These are phyloP conservation scores for Pteropus rufus DNA, from an alignment of 2,797 vertebrate genomes.

Conservation along the genomic window DNA sequence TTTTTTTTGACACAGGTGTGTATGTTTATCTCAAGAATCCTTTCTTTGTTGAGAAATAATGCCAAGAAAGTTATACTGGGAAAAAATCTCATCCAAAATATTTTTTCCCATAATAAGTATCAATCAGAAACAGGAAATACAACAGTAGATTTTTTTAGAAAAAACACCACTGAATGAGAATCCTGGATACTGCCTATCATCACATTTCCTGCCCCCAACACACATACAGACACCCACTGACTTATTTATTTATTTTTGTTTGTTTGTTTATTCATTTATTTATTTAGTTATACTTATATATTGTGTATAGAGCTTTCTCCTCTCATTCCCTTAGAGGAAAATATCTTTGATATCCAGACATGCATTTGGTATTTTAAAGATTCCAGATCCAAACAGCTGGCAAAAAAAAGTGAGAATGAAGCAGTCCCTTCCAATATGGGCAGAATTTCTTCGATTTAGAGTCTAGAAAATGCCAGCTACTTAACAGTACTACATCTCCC, in stretches of 20 bases:
- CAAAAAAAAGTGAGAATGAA: not conserved
- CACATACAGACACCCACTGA: not conserved
- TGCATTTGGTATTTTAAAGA: not conserved
- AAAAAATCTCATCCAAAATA: constrained; percentile 67
- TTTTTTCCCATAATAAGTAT: not conserved
- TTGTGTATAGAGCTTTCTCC: not conserved
- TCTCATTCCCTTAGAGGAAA: not conserved
- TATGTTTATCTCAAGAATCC: constrained; percentile 75
- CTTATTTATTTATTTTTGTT: not conserved
- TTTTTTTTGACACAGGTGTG: constrained; percentile 75
- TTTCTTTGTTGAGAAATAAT: constrained; percentile 75
- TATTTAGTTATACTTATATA: not conserved
- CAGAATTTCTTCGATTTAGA: not conserved
- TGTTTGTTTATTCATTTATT: not conserved
- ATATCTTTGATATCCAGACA: not conserved
- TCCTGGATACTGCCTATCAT: not conserved
- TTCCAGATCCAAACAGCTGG: not conserved
- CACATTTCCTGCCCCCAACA: not conserved
- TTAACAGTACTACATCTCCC: not conserved
- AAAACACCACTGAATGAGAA: not conserved
- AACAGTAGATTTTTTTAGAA: constrained; percentile 59
- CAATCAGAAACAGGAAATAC: constrained; percentile 67
- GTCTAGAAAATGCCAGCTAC: not conserved
- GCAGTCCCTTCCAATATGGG: not conserved
- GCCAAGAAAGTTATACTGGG: constrained; percentile 64